phyloP scores from a whole-genome alignment of 2,113 vertebrate species.

The Notothenia rossii region DNA sequence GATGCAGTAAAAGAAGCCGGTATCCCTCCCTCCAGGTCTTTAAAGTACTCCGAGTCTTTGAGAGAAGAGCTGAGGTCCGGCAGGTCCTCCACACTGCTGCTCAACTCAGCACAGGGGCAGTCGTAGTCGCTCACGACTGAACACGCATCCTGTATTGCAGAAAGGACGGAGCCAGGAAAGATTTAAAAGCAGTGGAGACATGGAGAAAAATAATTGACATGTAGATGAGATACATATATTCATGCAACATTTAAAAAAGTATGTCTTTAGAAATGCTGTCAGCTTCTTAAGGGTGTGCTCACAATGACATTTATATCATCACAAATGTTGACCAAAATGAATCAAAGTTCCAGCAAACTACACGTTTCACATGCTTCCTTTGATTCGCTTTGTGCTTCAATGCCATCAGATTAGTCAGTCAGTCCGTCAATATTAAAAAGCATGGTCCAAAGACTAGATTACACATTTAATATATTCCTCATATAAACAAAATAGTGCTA shows the following conservation, averaged over 20 bases:
- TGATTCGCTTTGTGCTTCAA: too few relatives aligned
- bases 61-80: slow-evolving; percentile 83
- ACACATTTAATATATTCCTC: too few relatives aligned
- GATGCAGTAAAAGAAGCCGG: background rate
- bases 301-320: too few relatives aligned
- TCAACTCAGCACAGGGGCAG: slow-evolving; percentile 68
- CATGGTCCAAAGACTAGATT: too few relatives aligned
- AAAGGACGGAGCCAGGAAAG: background rate
- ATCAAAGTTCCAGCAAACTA: too few relatives aligned
- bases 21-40: slow-evolving; percentile 80
- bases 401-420: too few relatives aligned
- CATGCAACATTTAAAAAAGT: background rate
- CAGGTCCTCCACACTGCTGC: slow-evolving; percentile 87
- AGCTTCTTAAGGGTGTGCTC: background rate
- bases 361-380: too few relatives aligned
- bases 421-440: too few relatives aligned
- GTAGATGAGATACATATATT: background rate
- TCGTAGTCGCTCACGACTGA: slow-evolving; percentile 83
- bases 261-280: background rate
- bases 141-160: slow-evolving; percentile 81
- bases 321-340: too few relatives aligned
- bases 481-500: too few relatives aligned
- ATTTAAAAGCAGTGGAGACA: background rate
- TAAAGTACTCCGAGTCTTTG: slow-evolving; percentile 87
- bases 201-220: too few relatives aligned